Base-by-base conservation (phyloP, 2,888 invertebrate species). In the Oscheius sp. region DNA sequence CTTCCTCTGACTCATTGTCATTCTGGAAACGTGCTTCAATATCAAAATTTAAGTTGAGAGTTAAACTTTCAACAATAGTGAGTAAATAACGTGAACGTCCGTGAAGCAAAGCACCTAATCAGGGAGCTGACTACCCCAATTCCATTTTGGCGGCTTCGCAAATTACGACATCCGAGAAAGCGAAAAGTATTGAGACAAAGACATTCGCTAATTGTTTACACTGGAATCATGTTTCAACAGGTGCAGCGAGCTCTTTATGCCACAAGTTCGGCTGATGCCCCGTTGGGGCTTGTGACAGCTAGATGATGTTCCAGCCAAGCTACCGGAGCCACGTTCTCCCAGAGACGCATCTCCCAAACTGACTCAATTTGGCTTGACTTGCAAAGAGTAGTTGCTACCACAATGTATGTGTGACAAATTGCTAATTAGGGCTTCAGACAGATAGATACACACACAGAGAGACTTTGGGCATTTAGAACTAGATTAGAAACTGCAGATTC, bases 1-100 rank as follows among this genome's bases (percentile, higher is more conserved):
- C 93, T 80, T 92, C 92, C 68, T 91, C 92, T 76, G 92, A 70
- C 48, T 68, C 68, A 21, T 21, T 21, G 21, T 21, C 21, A 3
- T 7, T 42, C 42, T 42, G 42, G 42, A 53, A 53, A 53, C 7
- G 11, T 53, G 3, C 4, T 53, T 53, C 53, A 50, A 10, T 50
- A 10, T 50, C 29, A 29, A 32, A 21, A 58, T 33, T 13, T 21
- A 32, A 21, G 58, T 13, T 33, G 11, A 11, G 2, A n/a, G 7
- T 33, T 7, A 58, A 21, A 58, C 53, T 53, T 13, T n/a, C 13
- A n/a, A 53, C 53, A 53, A 53, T 4, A 21, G 7, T n/a, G n/a
- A 53, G 53, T 53, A 21, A 21, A 53, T 11, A 9, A 21, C 13
- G 21, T 53, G 13, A 53, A 13, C 3, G 53, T 21, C 13, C n/a